Conservation (phyloP, 2,797 vertebrate genomes). For the Ataeniobius toweri region DNA sequence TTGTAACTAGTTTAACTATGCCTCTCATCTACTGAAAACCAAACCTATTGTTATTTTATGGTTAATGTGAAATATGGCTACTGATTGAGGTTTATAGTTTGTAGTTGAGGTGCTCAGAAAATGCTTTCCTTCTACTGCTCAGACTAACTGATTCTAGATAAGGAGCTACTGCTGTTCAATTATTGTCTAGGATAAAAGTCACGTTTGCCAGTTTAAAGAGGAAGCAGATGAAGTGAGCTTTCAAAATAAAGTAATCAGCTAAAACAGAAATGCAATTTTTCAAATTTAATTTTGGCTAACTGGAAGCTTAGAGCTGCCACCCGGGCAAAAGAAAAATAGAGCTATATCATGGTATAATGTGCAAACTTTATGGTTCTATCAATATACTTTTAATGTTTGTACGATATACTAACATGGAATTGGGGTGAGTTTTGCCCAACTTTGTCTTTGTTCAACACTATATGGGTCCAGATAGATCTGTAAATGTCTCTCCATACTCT, state of each 20-base stretch:
- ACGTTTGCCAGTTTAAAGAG: not conserved
- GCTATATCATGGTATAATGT: too few relatives aligned
- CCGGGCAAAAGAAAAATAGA: too few relatives aligned
- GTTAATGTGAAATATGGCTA: too few relatives aligned
- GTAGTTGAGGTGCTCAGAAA: not conserved
- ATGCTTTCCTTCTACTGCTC: constrained; percentile 31
- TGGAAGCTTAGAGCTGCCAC: too few relatives aligned
- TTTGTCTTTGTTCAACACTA: too few relatives aligned
- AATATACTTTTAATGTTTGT: too few relatives aligned
- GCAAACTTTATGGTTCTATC: too few relatives aligned
- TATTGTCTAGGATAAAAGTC: constrained; percentile 24
- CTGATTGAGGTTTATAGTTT: not conserved
- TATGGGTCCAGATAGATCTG: too few relatives aligned
- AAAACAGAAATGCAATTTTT: not conserved
- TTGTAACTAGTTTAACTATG: not conserved
- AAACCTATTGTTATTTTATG: not conserved
- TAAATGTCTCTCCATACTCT: too few relatives aligned
- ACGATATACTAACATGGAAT: not conserved
- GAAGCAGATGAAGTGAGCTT: not conserved
- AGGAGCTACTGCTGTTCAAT: not conserved
- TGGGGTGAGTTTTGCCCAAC: not conserved
- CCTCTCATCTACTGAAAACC: not conserved
- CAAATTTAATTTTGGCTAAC: not conserved
- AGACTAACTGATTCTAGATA: constrained; percentile 40
- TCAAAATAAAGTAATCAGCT: constrained; percentile 46